Evolutionary conservation across 1,140 invertebrate species (phyloP), one percentile per base, ranked within the genome.

Genomic region (Drosophila pruinosa): DNA sequence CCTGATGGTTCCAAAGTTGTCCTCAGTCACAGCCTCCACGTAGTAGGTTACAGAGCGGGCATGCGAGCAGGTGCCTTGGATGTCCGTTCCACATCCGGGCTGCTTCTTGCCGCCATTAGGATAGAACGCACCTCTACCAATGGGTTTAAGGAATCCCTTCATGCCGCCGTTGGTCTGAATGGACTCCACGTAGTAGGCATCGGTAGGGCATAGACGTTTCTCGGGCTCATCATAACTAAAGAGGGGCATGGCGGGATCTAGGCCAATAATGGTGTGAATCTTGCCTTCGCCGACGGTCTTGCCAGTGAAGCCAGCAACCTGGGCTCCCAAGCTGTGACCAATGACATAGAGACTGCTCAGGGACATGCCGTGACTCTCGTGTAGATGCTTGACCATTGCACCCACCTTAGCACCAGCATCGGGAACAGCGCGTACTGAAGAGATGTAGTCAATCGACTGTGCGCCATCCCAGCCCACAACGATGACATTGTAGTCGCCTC

Each of bases 121-220:
- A 14, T 73, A 73, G 45, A 93, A 94, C 71, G 94, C 93, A 19
- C 91, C 91, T 65, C 93, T 85, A 14, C 93, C 93, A 17, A 93
- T 78, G 2, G 91, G 85, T 4, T 68, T 64, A 6, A 86, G 39
- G 53, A 94, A 94, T 74, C 93, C 94, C 7, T 94, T 86, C 54
- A 92, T 81, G 7, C 93, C 93, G 17, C 92, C 94, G 68, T 95
- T 94, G 0, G 95, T 95, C 75, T 96, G 95, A 48, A 96, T 94
- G 0, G 95, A 93, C 89, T 95, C 94, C 0, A 96, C 95, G 64
- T 94, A 94, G 1, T 92, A 53, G 0, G 94, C 95, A 82, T 96
- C 95, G 38, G 92, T 92, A 34, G 92, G 91, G 77, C 94, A 94
- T 0, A 96, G 89, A 21, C 95, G 92, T 3, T 92, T 90, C 1